Evolutionary conservation across 2,113 vertebrate genomes (phyloP).

Genomic region (Sciurus niger): DNA sequence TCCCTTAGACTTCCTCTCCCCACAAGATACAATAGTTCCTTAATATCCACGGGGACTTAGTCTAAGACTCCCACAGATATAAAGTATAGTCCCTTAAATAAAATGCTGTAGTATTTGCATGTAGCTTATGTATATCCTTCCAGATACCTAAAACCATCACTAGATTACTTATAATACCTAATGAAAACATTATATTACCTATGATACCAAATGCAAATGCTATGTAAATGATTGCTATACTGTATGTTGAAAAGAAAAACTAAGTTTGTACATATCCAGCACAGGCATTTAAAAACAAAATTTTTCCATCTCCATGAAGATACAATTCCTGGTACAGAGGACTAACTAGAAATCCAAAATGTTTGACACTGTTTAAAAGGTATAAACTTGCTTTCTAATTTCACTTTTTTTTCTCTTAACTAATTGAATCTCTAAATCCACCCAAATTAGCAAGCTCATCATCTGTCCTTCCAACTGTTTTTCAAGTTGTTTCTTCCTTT

Average conservation of each 20-base stretch:
- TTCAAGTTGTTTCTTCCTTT: not conserved
- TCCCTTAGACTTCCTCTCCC: not conserved
- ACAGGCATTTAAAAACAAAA: not conserved
- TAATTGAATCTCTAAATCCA: not conserved
- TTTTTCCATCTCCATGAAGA: not conserved
- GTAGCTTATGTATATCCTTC: not conserved
- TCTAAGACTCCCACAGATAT: not conserved
- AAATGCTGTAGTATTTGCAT: not conserved
- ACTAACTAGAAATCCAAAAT: not conserved
- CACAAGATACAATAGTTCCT: not conserved
- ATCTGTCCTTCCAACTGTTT: not conserved
- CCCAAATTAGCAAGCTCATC: not conserved
- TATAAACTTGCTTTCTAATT: not conserved
- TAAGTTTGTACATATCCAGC: no score
- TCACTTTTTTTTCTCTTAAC: not conserved
- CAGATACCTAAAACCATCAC: not conserved
- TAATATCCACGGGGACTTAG: not conserved
- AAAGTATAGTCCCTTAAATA: not conserved
- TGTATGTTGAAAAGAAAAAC: not conserved
- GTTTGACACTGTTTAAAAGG: not conserved
- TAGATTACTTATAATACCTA: not conserved
- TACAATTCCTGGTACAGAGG: not conserved
- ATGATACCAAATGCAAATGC: not conserved
- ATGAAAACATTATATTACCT: no score
- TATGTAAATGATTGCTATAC: not conserved